Evolutionary conservation across 1,140 invertebrate genomes (phyloP).

Genomic region (Antheraea mylitta): DNA sequence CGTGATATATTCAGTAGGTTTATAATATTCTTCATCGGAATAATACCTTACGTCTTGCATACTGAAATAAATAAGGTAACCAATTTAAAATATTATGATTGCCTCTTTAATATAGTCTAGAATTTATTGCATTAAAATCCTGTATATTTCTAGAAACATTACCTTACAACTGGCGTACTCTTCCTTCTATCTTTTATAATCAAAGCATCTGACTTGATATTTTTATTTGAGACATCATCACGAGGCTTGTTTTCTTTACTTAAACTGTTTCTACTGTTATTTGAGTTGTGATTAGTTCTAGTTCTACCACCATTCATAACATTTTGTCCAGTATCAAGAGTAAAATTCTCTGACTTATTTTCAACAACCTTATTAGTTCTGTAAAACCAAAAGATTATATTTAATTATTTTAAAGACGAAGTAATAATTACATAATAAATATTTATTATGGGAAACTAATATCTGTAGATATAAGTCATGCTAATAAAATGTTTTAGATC

Average conservation of each 20-base stretch:
- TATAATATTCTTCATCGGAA: slow-evolving; percentile 47
- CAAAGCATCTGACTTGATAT: slow-evolving; percentile 7
- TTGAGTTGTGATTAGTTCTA: not conserved
- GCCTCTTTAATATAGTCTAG: not conserved
- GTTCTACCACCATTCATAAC: no score
- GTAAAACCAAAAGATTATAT: not conserved
- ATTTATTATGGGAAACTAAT: no score
- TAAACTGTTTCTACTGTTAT: slow-evolving; percentile 8
- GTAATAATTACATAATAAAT: no score
- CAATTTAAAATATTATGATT: not conserved
- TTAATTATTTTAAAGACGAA: no score
- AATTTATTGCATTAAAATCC: not conserved
- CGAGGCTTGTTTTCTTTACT: slow-evolving; percentile 21
- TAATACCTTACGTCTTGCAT: slow-evolving; percentile 33
- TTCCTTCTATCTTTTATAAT: slow-evolving; percentile 47
- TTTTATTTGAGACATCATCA: not conserved
- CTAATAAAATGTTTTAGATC: no score
- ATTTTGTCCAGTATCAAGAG: no score
- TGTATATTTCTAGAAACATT: slow-evolving; percentile 11
- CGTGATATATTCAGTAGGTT: not conserved
- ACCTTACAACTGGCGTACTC: slow-evolving; percentile 44
- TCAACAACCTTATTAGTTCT: not conserved
- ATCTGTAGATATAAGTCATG: no score
- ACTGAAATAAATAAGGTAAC: slow-evolving; percentile 11
- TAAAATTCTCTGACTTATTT: no score